Conservation (phyloP, 2,797 vertebrate genomes). For the Emys orbicularis region DNA sequence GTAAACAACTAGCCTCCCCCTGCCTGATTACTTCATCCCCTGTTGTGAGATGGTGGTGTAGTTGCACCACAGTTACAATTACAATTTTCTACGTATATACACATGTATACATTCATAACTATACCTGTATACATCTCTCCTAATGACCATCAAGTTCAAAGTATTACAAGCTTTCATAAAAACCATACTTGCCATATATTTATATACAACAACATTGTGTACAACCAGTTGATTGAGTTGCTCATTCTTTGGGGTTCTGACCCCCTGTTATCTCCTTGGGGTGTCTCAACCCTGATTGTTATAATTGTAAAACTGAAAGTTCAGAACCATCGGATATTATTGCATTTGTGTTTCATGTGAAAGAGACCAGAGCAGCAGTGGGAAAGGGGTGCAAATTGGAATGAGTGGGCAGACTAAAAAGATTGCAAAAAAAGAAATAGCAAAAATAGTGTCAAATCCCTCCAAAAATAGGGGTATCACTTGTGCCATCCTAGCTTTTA, state of each 20-base stretch:
- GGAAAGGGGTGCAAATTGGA: not conserved
- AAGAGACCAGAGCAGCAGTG: not conserved
- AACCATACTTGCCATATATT: not conserved
- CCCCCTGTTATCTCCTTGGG: not conserved
- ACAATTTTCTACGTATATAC: not conserved
- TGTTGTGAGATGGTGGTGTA: not conserved
- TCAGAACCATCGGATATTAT: not conserved
- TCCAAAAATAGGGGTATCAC: not conserved
- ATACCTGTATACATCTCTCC: not conserved
- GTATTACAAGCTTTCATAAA: not conserved
- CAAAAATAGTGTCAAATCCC: not conserved
- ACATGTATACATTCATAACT: not conserved
- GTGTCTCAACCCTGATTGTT: not conserved
- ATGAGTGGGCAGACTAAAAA: not conserved
- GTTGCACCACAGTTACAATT: not conserved
- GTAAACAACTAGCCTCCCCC: not conserved
- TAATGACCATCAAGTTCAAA: not conserved
- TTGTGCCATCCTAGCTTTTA: not conserved
- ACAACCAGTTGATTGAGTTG: not conserved
- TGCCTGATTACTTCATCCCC: not conserved
- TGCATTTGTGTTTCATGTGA: not conserved
- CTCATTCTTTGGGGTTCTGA: not conserved
- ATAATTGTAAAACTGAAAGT: not conserved
- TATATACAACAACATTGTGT: not conserved
- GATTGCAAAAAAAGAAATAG: not conserved